Conservation (phyloP, 1,140 invertebrate species). For the Macrocentrus cingulum region DNA sequence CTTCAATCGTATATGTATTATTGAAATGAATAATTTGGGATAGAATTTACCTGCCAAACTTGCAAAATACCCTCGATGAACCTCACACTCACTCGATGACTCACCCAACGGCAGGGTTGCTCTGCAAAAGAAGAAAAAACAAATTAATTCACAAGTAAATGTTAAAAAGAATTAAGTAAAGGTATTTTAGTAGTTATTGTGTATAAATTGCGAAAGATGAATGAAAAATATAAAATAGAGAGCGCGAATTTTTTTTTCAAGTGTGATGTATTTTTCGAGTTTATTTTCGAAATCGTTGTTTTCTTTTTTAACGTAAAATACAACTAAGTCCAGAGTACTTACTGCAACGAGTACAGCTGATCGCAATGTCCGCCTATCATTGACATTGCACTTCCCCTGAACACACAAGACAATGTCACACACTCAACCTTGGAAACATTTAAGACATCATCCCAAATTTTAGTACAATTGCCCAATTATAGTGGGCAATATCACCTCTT, state of each 20-base stretch:
- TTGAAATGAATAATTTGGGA: background rate
- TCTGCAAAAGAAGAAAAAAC: slow-evolving; percentile 59
- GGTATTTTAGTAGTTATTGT: too few species aligned
- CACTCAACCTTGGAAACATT: slow-evolving; percentile 25
- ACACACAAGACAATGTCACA: slow-evolving; percentile 56
- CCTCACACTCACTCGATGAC: slow-evolving; percentile 60
- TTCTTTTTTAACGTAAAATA: background rate
- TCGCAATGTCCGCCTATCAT: slow-evolving; percentile 59
- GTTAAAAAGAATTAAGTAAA: background rate
- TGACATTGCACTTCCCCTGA: slow-evolving; percentile 60
- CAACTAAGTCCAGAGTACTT: slow-evolving; percentile 44
- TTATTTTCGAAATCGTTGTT: too few species aligned
- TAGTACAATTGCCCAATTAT: too few species aligned
- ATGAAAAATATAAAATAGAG: too few species aligned
- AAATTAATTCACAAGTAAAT: background rate
- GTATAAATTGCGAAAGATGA: too few species aligned
- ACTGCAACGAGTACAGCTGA: slow-evolving; percentile 60
- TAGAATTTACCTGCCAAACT: slow-evolving; percentile 53
- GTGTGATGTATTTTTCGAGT: too few species aligned
- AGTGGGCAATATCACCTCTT: too few species aligned
- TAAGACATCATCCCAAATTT: slow-evolving; percentile 7
- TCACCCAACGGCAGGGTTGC: slow-evolving; percentile 77
- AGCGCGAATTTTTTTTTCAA: too few species aligned
- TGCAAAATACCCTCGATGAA: slow-evolving; percentile 51
- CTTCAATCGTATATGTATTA: background rate